These are phyloP conservation scores for Psilopsiagon aurifrons DNA, from an alignment of 2,113 vertebrate genomes.

Conservation along the genomic window DNA sequence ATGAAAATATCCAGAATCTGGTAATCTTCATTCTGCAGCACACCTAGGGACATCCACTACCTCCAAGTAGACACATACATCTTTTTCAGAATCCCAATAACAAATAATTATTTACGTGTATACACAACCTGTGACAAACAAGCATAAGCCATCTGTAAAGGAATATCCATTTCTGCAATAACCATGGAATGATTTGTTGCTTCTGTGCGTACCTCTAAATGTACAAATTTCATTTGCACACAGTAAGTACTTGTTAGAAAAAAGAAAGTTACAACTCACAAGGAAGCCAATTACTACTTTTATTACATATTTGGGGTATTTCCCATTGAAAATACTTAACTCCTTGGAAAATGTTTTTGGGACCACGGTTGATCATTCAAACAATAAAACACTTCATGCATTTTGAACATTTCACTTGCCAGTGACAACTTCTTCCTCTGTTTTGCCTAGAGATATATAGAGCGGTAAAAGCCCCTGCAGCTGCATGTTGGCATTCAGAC, in stretches of 20 bases:
- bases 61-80: neutral
- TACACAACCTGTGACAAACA: neutral
- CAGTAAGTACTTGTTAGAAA: neutral
- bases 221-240: neutral
- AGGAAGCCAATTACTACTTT: neutral
- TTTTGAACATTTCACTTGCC: slow-evolving; percentile 79
- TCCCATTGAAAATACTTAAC: neutral
- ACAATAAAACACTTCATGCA: slow-evolving; percentile 76
- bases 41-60: neutral
- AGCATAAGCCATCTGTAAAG: neutral
- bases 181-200: neutral
- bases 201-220: neutral
- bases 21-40: neutral
- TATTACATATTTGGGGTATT: neutral
- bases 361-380: slow-evolving; percentile 42
- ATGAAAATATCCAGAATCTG: neutral
- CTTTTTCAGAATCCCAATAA: neutral
- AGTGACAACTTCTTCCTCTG: slow-evolving; percentile 69
- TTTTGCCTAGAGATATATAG: slow-evolving; percentile 82
- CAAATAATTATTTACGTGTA: slow-evolving; percentile 25
- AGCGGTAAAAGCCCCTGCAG: slow-evolving; percentile 83
- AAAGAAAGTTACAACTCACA: neutral
- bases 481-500: slow-evolving; percentile 91
- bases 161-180: neutral
- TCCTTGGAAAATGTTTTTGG: neutral